A percentile compares a stretch with the other conserved stretches of the same genome.
These are phyloP conservation scores for Danio kyathit DNA, from an alignment of 2,797 vertebrate species.

Conservation along the genomic window DNA sequence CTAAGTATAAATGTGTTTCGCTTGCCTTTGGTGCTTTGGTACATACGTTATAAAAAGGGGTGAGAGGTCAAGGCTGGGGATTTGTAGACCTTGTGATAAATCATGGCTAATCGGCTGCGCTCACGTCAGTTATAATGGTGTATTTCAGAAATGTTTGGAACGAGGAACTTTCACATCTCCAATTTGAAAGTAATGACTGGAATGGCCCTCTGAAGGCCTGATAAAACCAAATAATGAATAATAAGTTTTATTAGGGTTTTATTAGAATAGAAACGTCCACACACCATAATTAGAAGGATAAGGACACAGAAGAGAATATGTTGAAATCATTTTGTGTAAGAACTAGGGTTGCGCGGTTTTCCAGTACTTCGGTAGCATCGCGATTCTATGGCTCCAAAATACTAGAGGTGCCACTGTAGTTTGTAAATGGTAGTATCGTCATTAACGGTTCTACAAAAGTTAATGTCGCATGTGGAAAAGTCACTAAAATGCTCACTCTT, in stretches of 20 bases:
- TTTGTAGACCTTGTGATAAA: neutral
- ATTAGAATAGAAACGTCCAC: neutral
- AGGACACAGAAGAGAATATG: neutral
- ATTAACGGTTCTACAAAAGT: too few species aligned
- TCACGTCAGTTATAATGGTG: neutral
- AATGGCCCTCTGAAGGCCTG: neutral
- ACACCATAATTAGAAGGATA: neutral
- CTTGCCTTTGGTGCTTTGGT: neutral
- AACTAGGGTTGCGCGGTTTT: neutral
- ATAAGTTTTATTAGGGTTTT: neutral
- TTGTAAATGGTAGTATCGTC: too few species aligned
- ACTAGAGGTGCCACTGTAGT: too few species aligned
- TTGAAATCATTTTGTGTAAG: neutral
- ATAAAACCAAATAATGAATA: neutral
- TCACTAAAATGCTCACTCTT: too few species aligned
- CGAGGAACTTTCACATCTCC: neutral
- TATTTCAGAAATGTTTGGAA: neutral
- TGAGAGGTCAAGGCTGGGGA: constrained; percentile 26
- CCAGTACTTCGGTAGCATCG: too few species aligned
- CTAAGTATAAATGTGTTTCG: neutral
- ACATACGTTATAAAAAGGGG: neutral
- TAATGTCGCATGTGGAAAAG: too few species aligned
- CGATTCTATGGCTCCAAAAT: too few species aligned
- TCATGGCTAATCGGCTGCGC: neutral
- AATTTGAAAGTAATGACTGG: neutral